A percentile compares a stretch with the other conserved stretches of the same genome.
Conservation (phyloP, 37 sponge, comb jelly and placozoan genomes). For the Chondrilla cf. caribensis region DNA sequence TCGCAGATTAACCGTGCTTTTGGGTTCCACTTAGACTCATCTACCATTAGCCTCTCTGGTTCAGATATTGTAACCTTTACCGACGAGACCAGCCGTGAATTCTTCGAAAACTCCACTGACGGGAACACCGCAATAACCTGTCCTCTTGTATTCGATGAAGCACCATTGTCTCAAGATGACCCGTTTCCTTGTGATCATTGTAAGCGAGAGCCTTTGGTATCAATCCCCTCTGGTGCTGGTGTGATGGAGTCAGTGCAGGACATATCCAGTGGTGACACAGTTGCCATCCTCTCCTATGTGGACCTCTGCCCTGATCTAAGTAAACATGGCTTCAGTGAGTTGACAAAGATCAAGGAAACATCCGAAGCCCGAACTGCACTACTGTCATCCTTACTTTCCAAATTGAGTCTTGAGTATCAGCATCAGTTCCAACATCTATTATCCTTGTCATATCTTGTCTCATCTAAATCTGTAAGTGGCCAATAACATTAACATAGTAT, state of each 20-base stretch:
- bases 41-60: neutral
- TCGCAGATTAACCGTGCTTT: conserved; percentile 23
- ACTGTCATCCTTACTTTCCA: neutral
- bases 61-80: neutral
- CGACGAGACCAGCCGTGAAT: neutral
- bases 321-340: conserved; percentile 30
- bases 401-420: neutral
- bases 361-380: neutral
- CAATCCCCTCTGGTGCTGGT: neutral
- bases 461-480: neutral
- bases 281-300: conserved; percentile 33
- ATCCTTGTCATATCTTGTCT: neutral
- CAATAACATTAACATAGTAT: conserved; percentile 6
- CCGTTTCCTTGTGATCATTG: neutral
- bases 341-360: conserved; percentile 25
- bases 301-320: conserved; percentile 40
- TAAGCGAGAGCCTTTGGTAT: neutral
- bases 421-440: neutral
- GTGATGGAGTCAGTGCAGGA: too few species aligned
- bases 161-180: neutral
- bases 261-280: too few species aligned
- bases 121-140: neutral
- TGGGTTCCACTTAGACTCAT: neutral
- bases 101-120: neutral
- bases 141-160: neutral